Evolutionary conservation across 2,113 vertebrate species (phyloP).

Genomic region (Plecotus auritus): DNA sequence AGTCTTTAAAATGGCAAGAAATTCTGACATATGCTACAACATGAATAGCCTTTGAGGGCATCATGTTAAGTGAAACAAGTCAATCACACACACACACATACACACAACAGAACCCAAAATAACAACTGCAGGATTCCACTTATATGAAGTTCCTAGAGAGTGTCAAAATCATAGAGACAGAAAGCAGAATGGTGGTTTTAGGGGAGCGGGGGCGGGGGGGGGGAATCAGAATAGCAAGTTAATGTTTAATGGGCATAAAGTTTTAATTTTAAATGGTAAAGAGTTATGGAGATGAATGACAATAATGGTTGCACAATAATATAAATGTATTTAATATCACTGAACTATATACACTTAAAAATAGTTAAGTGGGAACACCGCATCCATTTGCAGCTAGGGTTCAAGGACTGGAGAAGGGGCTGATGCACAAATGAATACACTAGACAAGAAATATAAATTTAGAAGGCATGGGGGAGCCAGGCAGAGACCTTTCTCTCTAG

Average conservation of each 20-base stretch:
- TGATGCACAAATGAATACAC: too few relatives aligned
- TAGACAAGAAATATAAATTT: too few relatives aligned
- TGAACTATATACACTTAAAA: background rate
- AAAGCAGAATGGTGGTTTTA: background rate
- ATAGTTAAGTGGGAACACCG: background rate
- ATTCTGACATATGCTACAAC: background rate
- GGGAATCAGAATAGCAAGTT: background rate
- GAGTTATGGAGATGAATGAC: background rate
- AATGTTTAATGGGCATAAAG: background rate
- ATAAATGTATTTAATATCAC: background rate
- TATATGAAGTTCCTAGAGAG: background rate
- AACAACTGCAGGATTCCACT: background rate
- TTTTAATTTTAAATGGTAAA: background rate
- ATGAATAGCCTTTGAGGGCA: background rate
- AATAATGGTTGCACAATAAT: background rate
- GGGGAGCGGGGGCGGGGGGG: rapidly evolving
- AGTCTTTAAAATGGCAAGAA: background rate
- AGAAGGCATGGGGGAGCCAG: too few relatives aligned
- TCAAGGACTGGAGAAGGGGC: too few relatives aligned
- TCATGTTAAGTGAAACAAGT: background rate
- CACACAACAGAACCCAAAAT: too few relatives aligned
- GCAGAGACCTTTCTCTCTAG: too few relatives aligned
- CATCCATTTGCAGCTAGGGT: too few relatives aligned
- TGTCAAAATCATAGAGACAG: background rate
- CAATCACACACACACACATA: background rate